Evolutionary conservation across 1,140 invertebrate species (phyloP), one percentile per base, ranked within the genome.

Genomic region (Trypoxylus dichotomus): DNA sequence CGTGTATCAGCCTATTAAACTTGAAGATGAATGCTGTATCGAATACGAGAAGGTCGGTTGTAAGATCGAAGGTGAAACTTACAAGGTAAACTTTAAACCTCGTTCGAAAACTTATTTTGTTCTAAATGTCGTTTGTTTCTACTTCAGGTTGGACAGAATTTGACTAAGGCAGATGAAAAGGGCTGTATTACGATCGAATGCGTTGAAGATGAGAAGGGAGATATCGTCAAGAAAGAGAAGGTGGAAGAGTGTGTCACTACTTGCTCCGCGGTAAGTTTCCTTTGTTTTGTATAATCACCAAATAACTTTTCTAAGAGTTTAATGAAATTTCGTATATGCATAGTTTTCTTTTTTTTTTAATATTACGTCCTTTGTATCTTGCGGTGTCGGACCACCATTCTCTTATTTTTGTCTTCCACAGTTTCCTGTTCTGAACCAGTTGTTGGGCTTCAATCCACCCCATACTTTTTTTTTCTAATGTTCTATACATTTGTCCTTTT

Each of bases 111-210:
- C 2, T 8, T 74, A 74, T 13, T 0, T 47, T 13, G 3, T 24
- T 19, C 3, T 25, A n/a, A 25, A 63, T 63, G 8, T 27, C 24
- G 11, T 25, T 63, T 24, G 60, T n/a, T 47, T 8, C 43, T 47
- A 54, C 80, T 79, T 32, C 79, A 90, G 89, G 86, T 89, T 80
- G 90, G 90, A 60, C 87, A 90, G 78, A 88, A 84, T 8, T 92
- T 90, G 91, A 85, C 85, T 41, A 89, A 90, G 29, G 80, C 83
- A 1, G 82, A 84, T 42, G 85, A 88, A 11, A 87, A 90, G 79
- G 88, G 90, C 21, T 94, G 93, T 82, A 88, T 90, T 63, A 90
- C 88, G 63, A 85, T 90, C 72, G 88, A 87, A 10, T 94, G 93
- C 80, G 81, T 85, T 0, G 84, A 87, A 60, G 88, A 88, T 19